phyloP scores from a whole-genome alignment of 1,140 invertebrate species.

The Platyscapa corneri region DNA sequence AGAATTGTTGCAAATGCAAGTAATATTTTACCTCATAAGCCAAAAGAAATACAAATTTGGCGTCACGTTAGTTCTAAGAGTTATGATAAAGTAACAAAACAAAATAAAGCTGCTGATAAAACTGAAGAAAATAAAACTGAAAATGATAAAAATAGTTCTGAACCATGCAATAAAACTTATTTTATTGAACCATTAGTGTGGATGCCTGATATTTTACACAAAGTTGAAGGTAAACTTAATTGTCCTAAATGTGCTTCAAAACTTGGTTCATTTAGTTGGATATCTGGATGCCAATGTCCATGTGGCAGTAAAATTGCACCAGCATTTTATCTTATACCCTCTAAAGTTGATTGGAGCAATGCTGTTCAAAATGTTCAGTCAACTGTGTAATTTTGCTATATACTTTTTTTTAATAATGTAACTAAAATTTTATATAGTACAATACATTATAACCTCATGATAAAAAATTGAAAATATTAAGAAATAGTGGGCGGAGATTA shows the following conservation, averaged over 20 bases:
- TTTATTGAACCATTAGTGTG: constrained; percentile 88
- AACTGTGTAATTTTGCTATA: constrained; percentile 77
- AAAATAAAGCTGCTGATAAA: constrained; percentile 59
- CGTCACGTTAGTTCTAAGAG: constrained; percentile 68
- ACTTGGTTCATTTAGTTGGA: constrained; percentile 89
- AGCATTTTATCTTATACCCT: constrained; percentile 89
- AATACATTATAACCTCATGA: neutral
- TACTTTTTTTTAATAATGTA: neutral
- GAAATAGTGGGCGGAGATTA: constrained; percentile 54
- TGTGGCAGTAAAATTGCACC: constrained; percentile 89
- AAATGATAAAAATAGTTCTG: constrained; percentile 60
- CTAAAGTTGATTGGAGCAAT: constrained; percentile 90
- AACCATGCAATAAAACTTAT: constrained; percentile 81
- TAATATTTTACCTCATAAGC: constrained; percentile 83
- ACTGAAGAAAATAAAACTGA: constrained; percentile 62
- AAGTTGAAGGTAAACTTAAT: constrained; percentile 84
- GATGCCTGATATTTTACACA: constrained; percentile 84
- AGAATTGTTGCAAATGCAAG: constrained; percentile 85
- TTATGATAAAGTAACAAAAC: constrained; percentile 57
- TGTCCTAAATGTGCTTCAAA: constrained; percentile 88
- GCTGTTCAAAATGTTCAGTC: constrained; percentile 90
- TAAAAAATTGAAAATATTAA: constrained; percentile 14
- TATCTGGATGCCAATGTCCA: constrained; percentile 85
- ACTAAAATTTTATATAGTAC: neutral
- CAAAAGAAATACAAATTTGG: constrained; percentile 74